A percentile compares a stretch with the other conserved stretches of the same genome.
These are phyloP conservation scores for Clepsis dumicolana DNA, from an alignment of 2,888 invertebrate genomes.

Conservation along the genomic window DNA sequence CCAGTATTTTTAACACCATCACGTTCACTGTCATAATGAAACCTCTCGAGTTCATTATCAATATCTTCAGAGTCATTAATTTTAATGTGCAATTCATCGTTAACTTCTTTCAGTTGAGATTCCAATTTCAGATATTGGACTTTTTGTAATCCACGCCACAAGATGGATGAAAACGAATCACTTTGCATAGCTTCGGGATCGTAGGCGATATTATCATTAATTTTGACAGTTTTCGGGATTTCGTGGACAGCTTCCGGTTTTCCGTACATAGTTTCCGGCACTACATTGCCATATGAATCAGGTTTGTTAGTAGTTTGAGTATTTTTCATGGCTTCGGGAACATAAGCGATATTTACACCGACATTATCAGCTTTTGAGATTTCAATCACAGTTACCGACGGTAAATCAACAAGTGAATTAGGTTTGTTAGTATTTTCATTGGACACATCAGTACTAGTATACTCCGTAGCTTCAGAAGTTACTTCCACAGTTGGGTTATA, in stretches of 20 bases:
- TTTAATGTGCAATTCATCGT: constrained; percentile 72
- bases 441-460: constrained; percentile 40
- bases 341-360: constrained; percentile 66
- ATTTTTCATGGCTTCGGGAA: constrained; percentile 75
- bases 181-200: constrained; percentile 77
- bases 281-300: background rate
- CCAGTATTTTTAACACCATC: constrained; percentile 43
- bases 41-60: constrained; percentile 63
- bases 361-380: constrained; percentile 44
- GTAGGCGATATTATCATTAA: constrained; percentile 64
- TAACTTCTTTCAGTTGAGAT: constrained; percentile 69
- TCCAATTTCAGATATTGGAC: constrained; percentile 74
- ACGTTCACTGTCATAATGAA: constrained; percentile 68
- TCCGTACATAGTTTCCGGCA: background rate
- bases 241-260: constrained; percentile 51
- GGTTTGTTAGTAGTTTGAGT: background rate
- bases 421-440: constrained; percentile 48
- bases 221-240: constrained; percentile 44
- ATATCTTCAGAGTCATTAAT: constrained; percentile 67
- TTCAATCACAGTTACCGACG: constrained; percentile 53
- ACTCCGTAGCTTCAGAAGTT: constrained; percentile 44
- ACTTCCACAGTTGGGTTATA: constrained; percentile 45
- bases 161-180: constrained; percentile 74
- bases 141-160: constrained; percentile 77
- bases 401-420: constrained; percentile 53